Percentiles rank a stretch among this genome's conserved stretches.
Evolutionary conservation across 2,797 vertebrate genomes (phyloP).

Genomic region (Cyclopterus lumpus): DNA sequence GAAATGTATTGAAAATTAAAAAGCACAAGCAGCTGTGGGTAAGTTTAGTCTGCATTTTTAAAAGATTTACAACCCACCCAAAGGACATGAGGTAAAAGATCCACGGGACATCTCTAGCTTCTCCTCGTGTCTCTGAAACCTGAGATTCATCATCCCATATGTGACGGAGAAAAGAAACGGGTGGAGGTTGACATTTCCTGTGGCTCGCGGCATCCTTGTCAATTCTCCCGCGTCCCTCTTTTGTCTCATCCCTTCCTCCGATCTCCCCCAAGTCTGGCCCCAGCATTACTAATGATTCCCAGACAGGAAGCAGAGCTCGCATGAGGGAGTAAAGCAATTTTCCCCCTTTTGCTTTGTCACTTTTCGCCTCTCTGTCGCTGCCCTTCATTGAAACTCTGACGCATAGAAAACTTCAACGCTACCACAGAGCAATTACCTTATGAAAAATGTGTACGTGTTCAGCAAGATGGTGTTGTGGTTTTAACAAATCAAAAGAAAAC

Average conservation of each 20-base stretch:
- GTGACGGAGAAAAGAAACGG: conserved; percentile 24
- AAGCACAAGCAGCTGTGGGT: conserved; percentile 7
- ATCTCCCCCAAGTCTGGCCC: conserved; percentile 51
- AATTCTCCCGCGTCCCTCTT: conserved; percentile 43
- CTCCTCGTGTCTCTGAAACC: conserved; percentile 27
- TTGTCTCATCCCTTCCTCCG: conserved; percentile 52
- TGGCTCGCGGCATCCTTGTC: conserved; percentile 54
- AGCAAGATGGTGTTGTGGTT: background rate
- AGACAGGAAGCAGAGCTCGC: conserved; percentile 73
- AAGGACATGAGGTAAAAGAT: conserved; percentile 17
- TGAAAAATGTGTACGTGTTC: background rate
- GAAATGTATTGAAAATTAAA: background rate
- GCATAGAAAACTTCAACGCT: conserved; percentile 28
- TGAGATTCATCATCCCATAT: conserved; percentile 41
- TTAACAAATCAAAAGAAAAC: conserved; percentile 17
- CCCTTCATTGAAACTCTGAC: conserved; percentile 30
- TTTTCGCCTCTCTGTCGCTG: conserved; percentile 40
- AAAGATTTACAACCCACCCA: conserved; percentile 24
- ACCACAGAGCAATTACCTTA: background rate
- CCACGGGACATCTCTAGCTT: conserved; percentile 15
- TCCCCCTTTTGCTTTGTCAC: conserved; percentile 52
- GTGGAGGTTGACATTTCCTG: conserved; percentile 65
- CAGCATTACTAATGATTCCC: conserved; percentile 77
- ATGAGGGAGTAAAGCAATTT: conserved; percentile 57
- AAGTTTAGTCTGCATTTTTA: conserved; percentile 29